Evolutionary conservation across 2,113 vertebrate genomes (phyloP).

Genomic region (Anas platyrhynchos): DNA sequence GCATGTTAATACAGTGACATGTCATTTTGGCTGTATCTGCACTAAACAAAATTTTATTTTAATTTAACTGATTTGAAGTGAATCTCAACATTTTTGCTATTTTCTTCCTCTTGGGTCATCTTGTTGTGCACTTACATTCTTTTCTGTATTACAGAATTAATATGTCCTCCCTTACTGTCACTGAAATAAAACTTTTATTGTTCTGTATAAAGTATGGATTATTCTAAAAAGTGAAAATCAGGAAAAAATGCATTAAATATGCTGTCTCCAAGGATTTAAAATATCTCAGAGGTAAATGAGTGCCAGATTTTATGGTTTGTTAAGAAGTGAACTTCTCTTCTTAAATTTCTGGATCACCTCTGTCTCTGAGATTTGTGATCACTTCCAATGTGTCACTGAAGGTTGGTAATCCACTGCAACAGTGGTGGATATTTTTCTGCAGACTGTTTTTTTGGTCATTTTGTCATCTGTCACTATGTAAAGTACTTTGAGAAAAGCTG

Average conservation of each 20-base stretch:
- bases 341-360: background rate
- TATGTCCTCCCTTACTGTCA: background rate
- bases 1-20: background rate
- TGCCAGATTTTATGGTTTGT: background rate
- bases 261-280: background rate
- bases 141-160: background rate
- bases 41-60: background rate
- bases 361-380: background rate
- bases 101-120: background rate
- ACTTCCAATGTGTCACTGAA: background rate
- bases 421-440: background rate
- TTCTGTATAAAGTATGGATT: background rate
- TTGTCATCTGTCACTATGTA: conserved; percentile 3
- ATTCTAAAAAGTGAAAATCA: background rate
- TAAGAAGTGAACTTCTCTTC: background rate
- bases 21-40: background rate
- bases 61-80: background rate
- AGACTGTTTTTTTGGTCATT: background rate
- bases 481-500: background rate
- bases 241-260: background rate
- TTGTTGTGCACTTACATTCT: background rate
- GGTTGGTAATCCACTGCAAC: accelerated
- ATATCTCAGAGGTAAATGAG: background rate
- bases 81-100: background rate
- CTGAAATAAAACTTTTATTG: background rate